Base-by-base conservation (phyloP, 1,140 invertebrate genomes). In the Brachystomella parvula region DNA sequence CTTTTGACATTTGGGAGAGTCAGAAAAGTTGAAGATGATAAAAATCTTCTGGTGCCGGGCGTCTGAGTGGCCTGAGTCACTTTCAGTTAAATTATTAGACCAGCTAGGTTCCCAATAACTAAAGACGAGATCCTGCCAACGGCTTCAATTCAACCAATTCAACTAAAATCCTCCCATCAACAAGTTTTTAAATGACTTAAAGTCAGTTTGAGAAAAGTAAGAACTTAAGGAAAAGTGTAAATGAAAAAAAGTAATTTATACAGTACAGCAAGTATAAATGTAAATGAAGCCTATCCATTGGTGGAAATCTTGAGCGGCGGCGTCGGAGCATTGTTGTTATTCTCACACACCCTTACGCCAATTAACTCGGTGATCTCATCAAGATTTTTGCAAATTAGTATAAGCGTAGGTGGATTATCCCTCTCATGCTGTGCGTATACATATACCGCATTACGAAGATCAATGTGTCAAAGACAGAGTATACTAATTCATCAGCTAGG, bases 221-320 rank as follows among this genome's bases (percentile, higher is more conserved):
- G 92, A 94, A 3, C 89, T 90, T 19, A 93, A 78, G 17, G 90
- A 83, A 78, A 93, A 94, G 74, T 89, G 85, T n/a, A n/a, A 74
- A 85, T 90, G 75, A 66, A 82, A 82, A 26, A 63, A 64, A 19
- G 26, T 49, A 32, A 64, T 53, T 53, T 53, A 53, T 53, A 53
- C 35, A 19, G 19, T 9, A 39, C 35, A 39, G 19, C 35, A 39
- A 19, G 35, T 39, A 39, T 39, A 39, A 39, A 19, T 39, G 35
- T 6, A 39, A 39, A 39, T 39, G 6, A 39, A 19, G n/a, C n/a
- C n/a, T n/a, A n/a, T n/a, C n/a, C n/a, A n/a, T n/a, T n/a, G n/a
- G n/a, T n/a, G n/a, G n/a, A n/a, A n/a, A n/a, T n/a, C n/a, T n/a
- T n/a, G n/a, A n/a, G n/a, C n/a, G n/a, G n/a, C n/a, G n/a, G n/a